Evolutionary conservation across 2,113 vertebrate genomes (phyloP), one percentile per base, ranked within the genome.

Genomic region (Phaethornis superciliosus): DNA sequence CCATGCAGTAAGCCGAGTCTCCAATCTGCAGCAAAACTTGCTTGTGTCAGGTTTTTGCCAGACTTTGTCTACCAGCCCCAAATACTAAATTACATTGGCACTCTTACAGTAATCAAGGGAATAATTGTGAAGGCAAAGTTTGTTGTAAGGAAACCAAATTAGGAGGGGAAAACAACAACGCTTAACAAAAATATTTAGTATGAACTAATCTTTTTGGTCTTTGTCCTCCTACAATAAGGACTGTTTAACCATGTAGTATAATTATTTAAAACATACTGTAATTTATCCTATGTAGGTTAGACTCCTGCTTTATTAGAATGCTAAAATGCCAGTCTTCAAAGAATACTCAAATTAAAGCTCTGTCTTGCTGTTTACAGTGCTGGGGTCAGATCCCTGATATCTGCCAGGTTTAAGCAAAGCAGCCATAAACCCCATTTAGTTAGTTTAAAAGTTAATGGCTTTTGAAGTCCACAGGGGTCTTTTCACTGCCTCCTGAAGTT

Each of bases 31-130:
- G 94, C 64, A 89, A 90, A 96, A 96, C 74, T 96, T 95, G 93
- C 95, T 94, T 92, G 89, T 96, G 96, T 97, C 89, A 96, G 96
- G 87, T 77, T 96, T 96, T 94, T 89, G 69, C 93, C 87, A 91
- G 86, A 63, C 82, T 92, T 58, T 90, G 47, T 85, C 54, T 90
- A 93, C 72, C 81, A 92, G 47, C 58, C 90, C 80, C 89, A 95
- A 90, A 90, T 92, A 92, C 59, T 96, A 96, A 96, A 96, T 95
- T 95, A 93, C 54, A 40, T 80, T 96, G 93, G 90, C 88, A 70
- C 81, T 62, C 67, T 93, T 93, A 91, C 93, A 93, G 83, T 90
- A 96, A 95, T 88, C 89, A 84, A 85, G 95, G 88, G 93, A 95
- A 62, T 96, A 96, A 96, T 95, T 94, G 88, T 74, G 68, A 82